Base-by-base conservation (phyloP, 2,113 vertebrate species). In the Pluvianellus socialis region DNA sequence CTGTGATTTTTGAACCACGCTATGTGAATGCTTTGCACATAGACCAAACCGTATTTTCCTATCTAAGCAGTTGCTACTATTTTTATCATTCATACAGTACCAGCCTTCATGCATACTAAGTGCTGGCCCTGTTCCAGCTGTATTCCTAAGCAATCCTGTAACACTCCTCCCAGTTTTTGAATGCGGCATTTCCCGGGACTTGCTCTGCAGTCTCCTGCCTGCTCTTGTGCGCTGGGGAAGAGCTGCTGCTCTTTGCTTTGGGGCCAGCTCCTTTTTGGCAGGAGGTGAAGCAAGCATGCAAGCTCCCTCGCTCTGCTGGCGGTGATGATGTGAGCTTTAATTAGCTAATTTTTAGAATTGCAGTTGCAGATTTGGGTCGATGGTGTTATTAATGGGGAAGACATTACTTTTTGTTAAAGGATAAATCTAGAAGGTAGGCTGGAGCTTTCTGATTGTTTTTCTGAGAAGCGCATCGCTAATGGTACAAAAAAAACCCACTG, bases 31-130 rank as follows among this genome's bases (percentile, higher is more conserved):
- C 23, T 92, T 95, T 73, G 86, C 86, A 59, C 4, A 5, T 53
- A 88, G 63, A 94, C 53, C 74, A 40, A 95, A 88, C 63, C 12
- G 6, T 80, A 55, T 95, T 95, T 90, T 40, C 88, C 52, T 63
- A 38, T 79, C 75, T 77, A 67, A 95, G 86, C 82, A 92, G 88
- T 79, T 92, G 92, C 92, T 92, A 49, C 94, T 92, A 63, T 94
- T 96, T 90, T 94, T 94, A 52, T 75, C 88, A 65, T 84, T 95
- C 80, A 35, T 77, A 61, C 79, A 86, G 90, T 35, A 80, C 55
- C 92, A 92, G 90, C 75, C 88, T 93, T 49, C 50, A 8, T 83
- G 90, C 90, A 88, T 86, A 14, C 79, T 12, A 30, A 96, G 76
- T 59, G 88, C 90, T 96, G 95, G 95, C 90, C 72, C 44, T 0